These are phyloP conservation scores for Amia ocellicauda DNA, from an alignment of 2,113 vertebrate species.

Conservation along the genomic window DNA sequence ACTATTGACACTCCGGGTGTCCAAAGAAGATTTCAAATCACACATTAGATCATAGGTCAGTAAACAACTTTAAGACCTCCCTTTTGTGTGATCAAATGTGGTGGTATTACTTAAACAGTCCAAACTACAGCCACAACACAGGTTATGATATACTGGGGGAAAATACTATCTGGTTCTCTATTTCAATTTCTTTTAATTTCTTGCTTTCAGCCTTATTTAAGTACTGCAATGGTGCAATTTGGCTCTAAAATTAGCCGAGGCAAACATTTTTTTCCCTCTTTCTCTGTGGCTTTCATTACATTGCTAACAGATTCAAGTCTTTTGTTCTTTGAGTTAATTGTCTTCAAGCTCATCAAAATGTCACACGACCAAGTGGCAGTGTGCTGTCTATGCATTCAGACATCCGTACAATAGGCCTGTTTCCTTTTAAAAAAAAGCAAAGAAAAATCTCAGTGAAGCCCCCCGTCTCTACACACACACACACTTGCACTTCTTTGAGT, in stretches of 20 bases:
- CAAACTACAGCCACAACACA: too few species aligned
- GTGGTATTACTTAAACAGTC: too few species aligned
- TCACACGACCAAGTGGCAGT: slow-evolving; percentile 28
- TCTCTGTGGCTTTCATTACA: slow-evolving; percentile 37
- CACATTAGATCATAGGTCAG: too few species aligned
- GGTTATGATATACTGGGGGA: too few species aligned
- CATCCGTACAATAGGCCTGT: slow-evolving; percentile 47
- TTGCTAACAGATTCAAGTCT: slow-evolving; percentile 55
- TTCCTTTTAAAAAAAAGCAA: slow-evolving; percentile 43
- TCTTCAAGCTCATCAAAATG: slow-evolving; percentile 43
- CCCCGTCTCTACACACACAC: too few species aligned
- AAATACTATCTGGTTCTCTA: too few species aligned
- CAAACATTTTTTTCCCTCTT: slow-evolving; percentile 26
- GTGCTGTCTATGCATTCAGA: slow-evolving; percentile 37
- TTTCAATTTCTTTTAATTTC: slow-evolving; percentile 26
- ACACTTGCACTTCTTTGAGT: slow-evolving; percentile 65
- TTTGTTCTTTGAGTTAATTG: slow-evolving; percentile 57
- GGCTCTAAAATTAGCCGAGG: slow-evolving; percentile 44
- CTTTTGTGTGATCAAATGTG: too few species aligned
- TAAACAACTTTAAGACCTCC: too few species aligned
- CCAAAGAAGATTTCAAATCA: too few species aligned
- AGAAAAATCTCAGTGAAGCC: slow-evolving; percentile 58
- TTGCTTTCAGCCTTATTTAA: slow-evolving; percentile 37
- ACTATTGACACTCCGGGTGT: too few species aligned
- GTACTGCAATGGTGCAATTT: slow-evolving; percentile 54